phyloP scores from a whole-genome alignment of 1,140 invertebrate species.

The Chironomus striatipennis region DNA sequence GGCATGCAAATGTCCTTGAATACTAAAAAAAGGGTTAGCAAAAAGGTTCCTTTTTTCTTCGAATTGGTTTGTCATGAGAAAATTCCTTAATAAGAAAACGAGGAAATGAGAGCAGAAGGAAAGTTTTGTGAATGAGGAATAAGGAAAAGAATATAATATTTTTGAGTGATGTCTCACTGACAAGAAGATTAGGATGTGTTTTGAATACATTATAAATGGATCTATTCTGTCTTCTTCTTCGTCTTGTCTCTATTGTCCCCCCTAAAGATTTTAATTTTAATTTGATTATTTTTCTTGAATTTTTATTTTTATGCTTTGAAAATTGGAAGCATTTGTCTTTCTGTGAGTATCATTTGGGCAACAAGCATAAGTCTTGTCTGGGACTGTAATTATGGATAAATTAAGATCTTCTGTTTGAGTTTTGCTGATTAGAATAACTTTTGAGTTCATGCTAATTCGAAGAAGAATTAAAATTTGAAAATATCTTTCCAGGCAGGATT shows the following conservation, averaged over 20 bases:
- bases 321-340: no score
- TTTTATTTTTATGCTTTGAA: no score
- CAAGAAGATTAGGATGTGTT: slow-evolving; percentile 3
- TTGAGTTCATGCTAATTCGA: no score
- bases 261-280: no score
- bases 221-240: neutral
- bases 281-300: no score
- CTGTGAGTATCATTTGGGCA: no score
- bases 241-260: neutral
- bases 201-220: neutral
- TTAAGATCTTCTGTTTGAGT: no score
- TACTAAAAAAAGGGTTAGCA: neutral
- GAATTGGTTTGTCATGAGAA: neutral
- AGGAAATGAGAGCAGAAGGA: neutral
- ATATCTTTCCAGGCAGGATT: no score
- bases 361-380: no score
- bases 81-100: neutral
- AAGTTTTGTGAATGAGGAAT: neutral
- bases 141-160: neutral
- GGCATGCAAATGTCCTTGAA: neutral
- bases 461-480: no score
- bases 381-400: no score
- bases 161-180: neutral
- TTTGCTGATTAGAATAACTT: no score
- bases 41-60: neutral